phyloP scores from a whole-genome alignment of 2,888 invertebrate genomes.

The Cerceris rybyensis region DNA sequence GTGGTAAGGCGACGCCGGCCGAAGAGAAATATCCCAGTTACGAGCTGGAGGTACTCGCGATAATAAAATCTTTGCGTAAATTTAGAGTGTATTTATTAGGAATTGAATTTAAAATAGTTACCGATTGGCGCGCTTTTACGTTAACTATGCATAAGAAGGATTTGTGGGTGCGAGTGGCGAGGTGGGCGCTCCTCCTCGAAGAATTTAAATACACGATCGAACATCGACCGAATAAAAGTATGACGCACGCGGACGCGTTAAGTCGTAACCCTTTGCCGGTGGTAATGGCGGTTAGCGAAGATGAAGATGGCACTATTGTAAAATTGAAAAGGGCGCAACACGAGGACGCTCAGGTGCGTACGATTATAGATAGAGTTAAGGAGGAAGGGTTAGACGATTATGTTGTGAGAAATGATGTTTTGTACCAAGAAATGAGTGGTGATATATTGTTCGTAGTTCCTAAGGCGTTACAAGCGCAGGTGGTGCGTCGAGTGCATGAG shows the following conservation, averaged over 20 bases:
- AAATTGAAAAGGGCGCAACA: constrained; percentile 39
- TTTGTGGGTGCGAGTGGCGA: constrained; percentile 25
- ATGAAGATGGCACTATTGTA: constrained; percentile 18
- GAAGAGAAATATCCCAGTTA: constrained; percentile 35
- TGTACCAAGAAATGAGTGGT: constrained; percentile 33
- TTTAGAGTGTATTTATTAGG: constrained; percentile 28
- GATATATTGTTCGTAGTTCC: constrained; percentile 69
- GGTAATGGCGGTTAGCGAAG: constrained; percentile 16
- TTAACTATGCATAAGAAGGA: constrained; percentile 54
- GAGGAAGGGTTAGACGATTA: constrained; percentile 55
- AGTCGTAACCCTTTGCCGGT: constrained; percentile 53
- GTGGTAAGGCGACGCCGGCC: not conserved
- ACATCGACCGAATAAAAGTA: constrained; percentile 48
- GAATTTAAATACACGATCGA: constrained; percentile 41
- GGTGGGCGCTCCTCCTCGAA: constrained; percentile 22
- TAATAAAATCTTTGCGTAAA: constrained; percentile 7
- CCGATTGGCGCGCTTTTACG: constrained; percentile 52
- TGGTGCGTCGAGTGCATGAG: constrained; percentile 74
- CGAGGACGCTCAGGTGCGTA: constrained; percentile 28
- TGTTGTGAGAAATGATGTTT: constrained; percentile 5
- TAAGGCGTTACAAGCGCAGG: constrained; percentile 71
- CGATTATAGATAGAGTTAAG: constrained; percentile 22
- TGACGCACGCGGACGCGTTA: constrained; percentile 61
- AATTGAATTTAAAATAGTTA: constrained; percentile 30
- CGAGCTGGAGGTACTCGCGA: constrained; percentile 28